These are phyloP conservation scores for Zaprionus kolodkinae DNA, from an alignment of 1,140 invertebrate genomes.

Conservation along the genomic window DNA sequence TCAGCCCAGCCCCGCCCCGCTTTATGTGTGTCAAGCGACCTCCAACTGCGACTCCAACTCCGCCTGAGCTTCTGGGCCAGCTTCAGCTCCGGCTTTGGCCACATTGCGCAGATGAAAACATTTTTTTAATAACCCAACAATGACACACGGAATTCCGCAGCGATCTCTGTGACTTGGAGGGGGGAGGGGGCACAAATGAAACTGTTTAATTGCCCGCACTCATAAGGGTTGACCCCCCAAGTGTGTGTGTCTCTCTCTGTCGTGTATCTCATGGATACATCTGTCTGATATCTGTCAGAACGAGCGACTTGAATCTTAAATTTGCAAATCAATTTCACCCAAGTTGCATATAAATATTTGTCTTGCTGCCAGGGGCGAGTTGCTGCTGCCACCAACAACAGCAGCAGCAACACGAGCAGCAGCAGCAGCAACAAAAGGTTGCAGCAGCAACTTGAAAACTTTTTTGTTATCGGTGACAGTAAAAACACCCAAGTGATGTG, in stretches of 20 bases:
- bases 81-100: background rate
- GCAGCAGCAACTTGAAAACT: conserved; percentile 27
- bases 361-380: conserved; percentile 1
- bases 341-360: conserved; percentile 58
- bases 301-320: conserved; percentile 31
- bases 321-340: conserved; percentile 66
- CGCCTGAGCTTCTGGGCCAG: background rate
- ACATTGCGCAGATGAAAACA: background rate
- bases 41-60: background rate
- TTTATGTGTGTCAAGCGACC: conserved; percentile 5
- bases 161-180: background rate
- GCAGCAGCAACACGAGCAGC: background rate
- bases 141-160: conserved; percentile 1
- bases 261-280: conserved; percentile 13
- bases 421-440: background rate
- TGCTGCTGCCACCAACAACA: background rate
- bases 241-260: background rate
- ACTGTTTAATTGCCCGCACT: background rate
- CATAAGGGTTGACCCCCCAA: conserved; percentile 27
- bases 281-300: conserved; percentile 2
- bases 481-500: conserved; percentile 41
- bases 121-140: conserved; percentile 4
- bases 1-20: background rate
- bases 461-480: conserved; percentile 50
- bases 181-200: too few species aligned